A percentile compares a stretch with the other conserved stretches of the same genome.
Evolutionary conservation across 2,113 vertebrate genomes (phyloP).

Genomic region (Macrotis lagotis): DNA sequence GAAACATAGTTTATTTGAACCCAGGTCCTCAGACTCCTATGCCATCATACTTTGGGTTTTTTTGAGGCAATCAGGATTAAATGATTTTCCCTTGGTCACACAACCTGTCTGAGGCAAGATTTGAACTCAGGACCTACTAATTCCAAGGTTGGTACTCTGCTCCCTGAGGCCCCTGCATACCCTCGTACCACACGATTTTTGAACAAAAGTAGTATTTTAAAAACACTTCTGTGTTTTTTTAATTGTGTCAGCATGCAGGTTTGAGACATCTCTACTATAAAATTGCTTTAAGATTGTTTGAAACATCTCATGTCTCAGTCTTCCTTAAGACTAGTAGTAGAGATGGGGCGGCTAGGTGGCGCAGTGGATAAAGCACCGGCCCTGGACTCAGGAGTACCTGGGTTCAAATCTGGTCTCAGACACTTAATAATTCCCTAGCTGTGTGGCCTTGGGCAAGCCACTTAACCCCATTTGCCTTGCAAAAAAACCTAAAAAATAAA

Average conservation of each 20-base stretch:
- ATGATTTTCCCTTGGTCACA: not conserved
- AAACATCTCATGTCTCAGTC: not conserved
- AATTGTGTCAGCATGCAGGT: not conserved
- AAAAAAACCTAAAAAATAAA: too few species aligned
- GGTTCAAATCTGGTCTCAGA: too few species aligned
- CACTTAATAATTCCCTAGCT: too few species aligned
- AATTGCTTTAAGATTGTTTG: not conserved
- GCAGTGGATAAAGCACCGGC: too few species aligned
- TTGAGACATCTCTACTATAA: not conserved
- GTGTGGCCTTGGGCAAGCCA: too few species aligned
- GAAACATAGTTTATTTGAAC: not conserved
- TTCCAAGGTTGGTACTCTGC: not conserved
- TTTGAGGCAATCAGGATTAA: not conserved
- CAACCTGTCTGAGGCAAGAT: not conserved
- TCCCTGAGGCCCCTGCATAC: not conserved
- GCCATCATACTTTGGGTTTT: not conserved
- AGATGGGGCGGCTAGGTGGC: too few species aligned
- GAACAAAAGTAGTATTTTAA: not conserved
- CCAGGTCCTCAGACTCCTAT: not conserved
- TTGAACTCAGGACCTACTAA: not conserved
- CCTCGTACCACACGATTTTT: not conserved
- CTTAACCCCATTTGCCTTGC: too few species aligned
- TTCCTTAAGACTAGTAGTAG: not conserved
- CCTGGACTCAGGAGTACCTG: too few species aligned
- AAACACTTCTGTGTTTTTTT: not conserved